Evolutionary conservation across 2,888 invertebrate genomes (phyloP).

Genomic region (Listrodromus nycthemerus): DNA sequence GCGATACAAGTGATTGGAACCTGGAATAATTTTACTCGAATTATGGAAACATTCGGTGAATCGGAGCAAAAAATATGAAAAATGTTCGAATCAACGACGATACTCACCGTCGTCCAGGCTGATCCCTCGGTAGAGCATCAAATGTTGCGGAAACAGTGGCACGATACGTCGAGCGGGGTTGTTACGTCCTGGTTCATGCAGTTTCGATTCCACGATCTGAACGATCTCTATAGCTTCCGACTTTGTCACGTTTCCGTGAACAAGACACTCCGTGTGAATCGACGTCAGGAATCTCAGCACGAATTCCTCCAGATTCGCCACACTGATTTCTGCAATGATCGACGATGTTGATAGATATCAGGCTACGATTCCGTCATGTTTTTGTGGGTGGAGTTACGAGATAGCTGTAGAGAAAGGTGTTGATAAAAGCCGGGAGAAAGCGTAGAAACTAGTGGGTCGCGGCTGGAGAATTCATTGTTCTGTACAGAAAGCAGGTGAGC

Average conservation of each 20-base stretch:
- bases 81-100: neutral
- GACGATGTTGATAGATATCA: too few relatives aligned
- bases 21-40: constrained; percentile 82
- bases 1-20: constrained; percentile 91
- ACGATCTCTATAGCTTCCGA: constrained; percentile 90
- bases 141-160: constrained; percentile 93
- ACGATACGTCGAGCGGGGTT: constrained; percentile 68
- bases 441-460: too few relatives aligned
- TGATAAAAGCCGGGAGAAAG: too few relatives aligned
- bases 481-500: too few relatives aligned
- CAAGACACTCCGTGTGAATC: constrained; percentile 94
- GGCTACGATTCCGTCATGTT: too few relatives aligned
- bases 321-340: constrained; percentile 89
- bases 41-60: constrained; percentile 8
- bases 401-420: too few relatives aligned
- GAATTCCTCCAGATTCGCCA: constrained; percentile 92
- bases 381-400: too few relatives aligned
- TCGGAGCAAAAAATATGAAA: constrained; percentile 2
- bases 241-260: constrained; percentile 94
- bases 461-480: too few relatives aligned
- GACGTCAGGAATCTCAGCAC: constrained; percentile 92
- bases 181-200: constrained; percentile 78
- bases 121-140: constrained; percentile 92
- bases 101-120: constrained; percentile 91
- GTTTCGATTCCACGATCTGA: constrained; percentile 89